These are phyloP conservation scores for Vombatus ursinus DNA, from an alignment of 2,113 vertebrate species.

Conservation along the genomic window DNA sequence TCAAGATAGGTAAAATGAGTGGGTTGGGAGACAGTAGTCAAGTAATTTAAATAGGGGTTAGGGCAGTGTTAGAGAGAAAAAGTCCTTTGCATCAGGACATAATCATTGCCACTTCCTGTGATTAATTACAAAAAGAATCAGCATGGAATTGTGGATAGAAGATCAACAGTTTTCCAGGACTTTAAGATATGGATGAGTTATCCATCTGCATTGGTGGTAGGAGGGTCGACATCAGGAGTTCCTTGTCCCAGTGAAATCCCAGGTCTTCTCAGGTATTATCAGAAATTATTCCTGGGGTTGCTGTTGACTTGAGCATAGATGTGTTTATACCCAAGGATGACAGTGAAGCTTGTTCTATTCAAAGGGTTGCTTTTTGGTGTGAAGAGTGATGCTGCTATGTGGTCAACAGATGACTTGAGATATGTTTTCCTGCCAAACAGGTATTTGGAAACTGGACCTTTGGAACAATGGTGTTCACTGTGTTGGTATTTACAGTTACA, in stretches of 20 bases:
- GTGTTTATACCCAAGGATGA: neutral
- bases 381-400: rapidly evolving
- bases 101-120: neutral
- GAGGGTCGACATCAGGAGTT: neutral
- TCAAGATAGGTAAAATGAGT: neutral
- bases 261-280: neutral
- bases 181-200: neutral
- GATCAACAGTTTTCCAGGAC: neutral
- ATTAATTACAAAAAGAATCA: neutral
- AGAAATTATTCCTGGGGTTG: neutral
- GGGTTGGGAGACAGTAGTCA: neutral
- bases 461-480: conserved; percentile 96
- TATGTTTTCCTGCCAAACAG: conserved; percentile 78
- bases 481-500: conserved; percentile 96
- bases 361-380: neutral
- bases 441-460: conserved; percentile 99
- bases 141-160: neutral
- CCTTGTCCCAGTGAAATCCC: neutral
- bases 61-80: neutral
- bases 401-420: conserved; percentile 24
- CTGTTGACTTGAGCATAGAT: neutral
- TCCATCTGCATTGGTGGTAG: neutral
- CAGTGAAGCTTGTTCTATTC: neutral
- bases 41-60: neutral
- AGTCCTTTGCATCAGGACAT: neutral